Evolutionary conservation across 2,888 invertebrate species (phyloP), one percentile per base, ranked within the genome.

Genomic region (Dicyrtomina minuta): DNA sequence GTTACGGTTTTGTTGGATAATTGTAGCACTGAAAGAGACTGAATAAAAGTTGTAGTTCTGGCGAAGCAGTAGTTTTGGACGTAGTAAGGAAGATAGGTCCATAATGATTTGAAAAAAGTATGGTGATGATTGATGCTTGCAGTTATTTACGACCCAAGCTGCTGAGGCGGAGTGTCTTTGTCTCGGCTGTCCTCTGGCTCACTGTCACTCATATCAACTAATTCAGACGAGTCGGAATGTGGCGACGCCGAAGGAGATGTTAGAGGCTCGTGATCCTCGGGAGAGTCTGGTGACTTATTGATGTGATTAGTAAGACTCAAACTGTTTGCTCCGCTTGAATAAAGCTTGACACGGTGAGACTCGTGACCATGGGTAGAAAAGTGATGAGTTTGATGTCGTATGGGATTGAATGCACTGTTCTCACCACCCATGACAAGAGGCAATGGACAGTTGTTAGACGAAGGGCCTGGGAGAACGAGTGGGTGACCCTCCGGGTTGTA

Each of bases 351-450:
- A 22, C 61, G 68, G 12, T 61, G 69, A 55, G 17, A 22, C 13
- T n/a, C 27, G 8, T 56, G 69, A 5, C 60, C 26, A 46, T 58
- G 67, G 26, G 22, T 13, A 12, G 41, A 15, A 51, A 49, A 67
- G 56, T 72, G 69, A 27, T 66, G 67, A 24, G 56, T 60, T 44
- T 70, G 74, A 26, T 68, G 72, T 20, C 53, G 72, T 33, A 66
- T 69, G 20, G 78, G 79, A 53, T 79, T 89, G 83, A 93, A 93
- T 17, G 93, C 93, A 83, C 91, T 92, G 86, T 92, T 90, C 84
- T 92, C 92, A 84, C 93, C 92, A 83, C 93, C 92, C 91, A 93
- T 92, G 82, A 84, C 84, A 82, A 84, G 84, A 82, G 83, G 77
- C 53, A 74, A 72, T 64, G 73, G 72, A 68, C 66, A 59, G 66